A percentile compares a stretch with the other conserved stretches of the same genome.
Evolutionary conservation across 2,113 vertebrate species (phyloP).

Genomic region (Trematomus loennbergii): DNA sequence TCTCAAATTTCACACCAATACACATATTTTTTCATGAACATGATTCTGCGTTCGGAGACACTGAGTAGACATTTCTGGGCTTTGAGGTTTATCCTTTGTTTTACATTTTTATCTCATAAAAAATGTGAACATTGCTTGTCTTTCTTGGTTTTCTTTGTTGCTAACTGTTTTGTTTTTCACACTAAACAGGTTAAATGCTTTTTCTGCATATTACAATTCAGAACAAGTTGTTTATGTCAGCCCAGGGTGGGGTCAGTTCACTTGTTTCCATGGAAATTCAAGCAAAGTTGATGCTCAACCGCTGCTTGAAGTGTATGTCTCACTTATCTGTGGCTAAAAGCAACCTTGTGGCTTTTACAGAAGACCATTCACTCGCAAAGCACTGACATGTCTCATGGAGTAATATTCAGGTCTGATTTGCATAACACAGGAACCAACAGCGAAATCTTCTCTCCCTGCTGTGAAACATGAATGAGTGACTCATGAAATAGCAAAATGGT

Average conservation of each 20-base stretch:
- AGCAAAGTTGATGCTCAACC: slow-evolving; percentile 63
- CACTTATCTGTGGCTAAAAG: slow-evolving; percentile 50
- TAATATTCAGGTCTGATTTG: slow-evolving; percentile 56
- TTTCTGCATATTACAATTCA: slow-evolving; percentile 14
- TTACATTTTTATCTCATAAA: slow-evolving; percentile 49
- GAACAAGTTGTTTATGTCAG: slow-evolving; percentile 15
- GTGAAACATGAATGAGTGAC: slow-evolving; percentile 51
- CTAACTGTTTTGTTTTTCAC: slow-evolving; percentile 7
- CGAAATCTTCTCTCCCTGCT: slow-evolving; percentile 54
- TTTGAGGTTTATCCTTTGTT: slow-evolving; percentile 53
- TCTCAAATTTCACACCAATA: slow-evolving; percentile 17
- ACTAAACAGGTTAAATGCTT: slow-evolving; percentile 2
- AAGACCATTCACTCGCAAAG: slow-evolving; percentile 36
- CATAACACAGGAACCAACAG: slow-evolving; percentile 48
- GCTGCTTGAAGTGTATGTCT: slow-evolving; percentile 69
- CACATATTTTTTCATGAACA: neutral
- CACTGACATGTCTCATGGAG: slow-evolving; percentile 57
- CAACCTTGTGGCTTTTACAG: slow-evolving; percentile 37
- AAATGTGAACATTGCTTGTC: slow-evolving; percentile 42
- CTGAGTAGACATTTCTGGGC: slow-evolving; percentile 71
- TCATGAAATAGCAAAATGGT: slow-evolving; percentile 47
- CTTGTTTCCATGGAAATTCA: slow-evolving; percentile 51
- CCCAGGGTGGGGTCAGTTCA: slow-evolving; percentile 26
- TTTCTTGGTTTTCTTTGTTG: slow-evolving; percentile 31
- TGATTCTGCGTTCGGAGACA: slow-evolving; percentile 10